Conservation (phyloP, 1,140 invertebrate genomes). For the Tetragonula clypearis region DNA sequence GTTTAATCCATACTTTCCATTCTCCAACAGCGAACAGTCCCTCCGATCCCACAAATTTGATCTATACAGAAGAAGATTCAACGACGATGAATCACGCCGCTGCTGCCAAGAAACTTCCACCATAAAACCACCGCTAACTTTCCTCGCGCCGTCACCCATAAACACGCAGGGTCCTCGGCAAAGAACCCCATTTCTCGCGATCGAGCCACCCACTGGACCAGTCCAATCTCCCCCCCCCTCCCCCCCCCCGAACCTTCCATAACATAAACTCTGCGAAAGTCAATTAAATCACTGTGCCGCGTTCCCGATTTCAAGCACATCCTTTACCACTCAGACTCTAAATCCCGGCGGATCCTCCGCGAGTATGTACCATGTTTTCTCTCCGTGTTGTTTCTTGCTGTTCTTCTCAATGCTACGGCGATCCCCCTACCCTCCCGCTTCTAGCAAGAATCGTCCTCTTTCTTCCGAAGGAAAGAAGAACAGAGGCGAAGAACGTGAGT, state of each 20-base stretch:
- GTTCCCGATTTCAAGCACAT: slow-evolving; percentile 5
- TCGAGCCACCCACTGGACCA: too few species aligned
- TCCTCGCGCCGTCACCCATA: neutral
- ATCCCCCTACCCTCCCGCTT: too few species aligned
- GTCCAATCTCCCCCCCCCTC: too few species aligned
- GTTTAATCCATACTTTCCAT: too few species aligned
- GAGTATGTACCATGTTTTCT: neutral
- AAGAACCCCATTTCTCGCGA: neutral
- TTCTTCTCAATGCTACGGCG: too few species aligned
- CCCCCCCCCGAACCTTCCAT: neutral
- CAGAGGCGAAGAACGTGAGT: too few species aligned
- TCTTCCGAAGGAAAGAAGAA: neutral
- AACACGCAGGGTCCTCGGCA: neutral
- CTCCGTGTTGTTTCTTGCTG: too few species aligned
- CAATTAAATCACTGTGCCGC: slow-evolving; percentile 21
- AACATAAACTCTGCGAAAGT: neutral
- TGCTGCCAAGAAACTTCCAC: neutral
- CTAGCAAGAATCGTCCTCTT: neutral
- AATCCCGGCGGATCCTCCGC: neutral
- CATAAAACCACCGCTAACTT: neutral
- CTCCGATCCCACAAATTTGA: too few species aligned
- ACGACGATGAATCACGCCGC: neutral
- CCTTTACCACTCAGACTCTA: neutral
- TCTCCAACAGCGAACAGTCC: too few species aligned
- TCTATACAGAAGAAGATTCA: too few species aligned